A percentile compares a stretch with the other conserved stretches of the same genome.
Conservation (phyloP, 2,113 vertebrate species). For the Dasyornis broadbenti region DNA sequence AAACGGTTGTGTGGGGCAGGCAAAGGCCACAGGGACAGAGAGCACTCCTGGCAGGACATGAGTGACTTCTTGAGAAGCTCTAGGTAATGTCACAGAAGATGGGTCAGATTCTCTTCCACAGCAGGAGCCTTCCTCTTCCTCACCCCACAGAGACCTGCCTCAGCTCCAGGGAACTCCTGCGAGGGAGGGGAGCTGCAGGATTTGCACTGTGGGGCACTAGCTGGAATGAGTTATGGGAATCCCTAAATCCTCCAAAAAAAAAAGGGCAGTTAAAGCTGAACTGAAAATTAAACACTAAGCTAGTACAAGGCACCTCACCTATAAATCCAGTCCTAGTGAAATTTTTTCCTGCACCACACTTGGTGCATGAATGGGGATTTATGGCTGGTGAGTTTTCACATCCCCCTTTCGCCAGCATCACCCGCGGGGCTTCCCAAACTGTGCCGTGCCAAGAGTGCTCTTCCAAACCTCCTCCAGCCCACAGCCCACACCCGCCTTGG, state of each 20-base stretch:
- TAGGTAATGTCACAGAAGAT: not conserved
- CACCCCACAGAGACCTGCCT: fast-evolving
- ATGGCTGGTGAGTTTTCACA: fast-evolving
- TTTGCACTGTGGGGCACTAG: fast-evolving
- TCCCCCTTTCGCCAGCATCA: not conserved
- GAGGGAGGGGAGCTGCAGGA: not conserved
- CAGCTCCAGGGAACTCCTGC: fast-evolving
- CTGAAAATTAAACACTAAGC: slow-evolving; percentile 44
- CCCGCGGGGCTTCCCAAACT: not conserved
- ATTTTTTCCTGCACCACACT: not conserved
- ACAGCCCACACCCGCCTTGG: fast-evolving
- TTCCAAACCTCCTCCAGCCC: not conserved
- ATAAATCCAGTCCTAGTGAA: not conserved
- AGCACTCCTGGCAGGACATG: fast-evolving
- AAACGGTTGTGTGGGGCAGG: not conserved
- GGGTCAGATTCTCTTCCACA: not conserved
- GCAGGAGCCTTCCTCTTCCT: not conserved
- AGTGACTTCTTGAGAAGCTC: not conserved
- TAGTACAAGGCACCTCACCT: slow-evolving; percentile 4
- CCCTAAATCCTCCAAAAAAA: slow-evolving; percentile 17
- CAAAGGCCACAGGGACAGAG: not conserved
- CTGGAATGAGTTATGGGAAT: slow-evolving; percentile 15
- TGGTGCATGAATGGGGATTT: not conserved
- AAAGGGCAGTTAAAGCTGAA: slow-evolving; percentile 17
- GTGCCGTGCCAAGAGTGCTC: fast-evolving